Evolutionary conservation across 2,797 vertebrate species (phyloP).

Genomic region (Myioborus miniatus): DNA sequence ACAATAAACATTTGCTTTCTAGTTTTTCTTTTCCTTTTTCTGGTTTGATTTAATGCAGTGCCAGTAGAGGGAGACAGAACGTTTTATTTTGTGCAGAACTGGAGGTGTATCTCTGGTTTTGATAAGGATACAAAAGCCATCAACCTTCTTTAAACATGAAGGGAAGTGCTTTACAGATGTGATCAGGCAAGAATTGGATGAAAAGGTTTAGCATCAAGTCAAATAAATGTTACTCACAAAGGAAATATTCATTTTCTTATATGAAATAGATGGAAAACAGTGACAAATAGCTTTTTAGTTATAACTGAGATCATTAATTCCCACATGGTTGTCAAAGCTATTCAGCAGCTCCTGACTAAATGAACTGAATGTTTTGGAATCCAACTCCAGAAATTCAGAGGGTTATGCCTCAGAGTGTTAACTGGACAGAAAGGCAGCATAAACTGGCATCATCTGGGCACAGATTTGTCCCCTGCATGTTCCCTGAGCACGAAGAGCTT

Average conservation of each 20-base stretch:
- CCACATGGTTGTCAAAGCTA: not conserved
- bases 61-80: constrained; percentile 57
- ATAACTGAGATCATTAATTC: not conserved
- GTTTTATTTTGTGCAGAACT: not conserved
- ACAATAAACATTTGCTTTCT: not conserved
- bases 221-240: not conserved
- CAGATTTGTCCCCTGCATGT: accelerated
- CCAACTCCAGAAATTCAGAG: not conserved
- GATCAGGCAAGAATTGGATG: not conserved
- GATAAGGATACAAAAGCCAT: not conserved
- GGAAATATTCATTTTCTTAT: not conserved
- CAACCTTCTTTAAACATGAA: not conserved
- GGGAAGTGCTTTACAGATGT: not conserved
- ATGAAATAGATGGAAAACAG: not conserved
- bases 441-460: not conserved
- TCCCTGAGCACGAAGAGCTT: not conserved
- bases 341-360: not conserved
- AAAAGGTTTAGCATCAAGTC: not conserved
- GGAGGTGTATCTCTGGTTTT: not conserved
- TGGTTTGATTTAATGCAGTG: not conserved
- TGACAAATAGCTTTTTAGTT: not conserved
- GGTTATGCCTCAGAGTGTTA: not conserved
- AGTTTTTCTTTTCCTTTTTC: not conserved
- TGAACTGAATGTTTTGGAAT: not conserved
- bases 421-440: not conserved